Percentiles rank a stretch among this genome's conserved stretches.
Evolutionary conservation across 2,113 vertebrate genomes (phyloP).

Genomic region (Ellobius talpinus): DNA sequence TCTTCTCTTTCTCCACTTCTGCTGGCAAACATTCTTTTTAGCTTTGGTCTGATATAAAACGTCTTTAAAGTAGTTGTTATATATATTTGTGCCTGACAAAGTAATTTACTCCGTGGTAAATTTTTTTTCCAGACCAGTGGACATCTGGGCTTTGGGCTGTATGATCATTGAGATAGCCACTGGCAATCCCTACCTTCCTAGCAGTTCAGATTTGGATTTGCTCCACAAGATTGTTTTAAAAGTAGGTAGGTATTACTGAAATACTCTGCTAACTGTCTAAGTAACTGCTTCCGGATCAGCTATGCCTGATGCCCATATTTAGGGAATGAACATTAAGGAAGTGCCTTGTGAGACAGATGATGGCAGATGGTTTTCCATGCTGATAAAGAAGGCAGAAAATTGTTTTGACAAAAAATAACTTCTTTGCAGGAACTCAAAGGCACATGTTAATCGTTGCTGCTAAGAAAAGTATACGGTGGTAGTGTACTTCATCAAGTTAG

Average conservation of each 20-base stretch:
- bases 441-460: slow-evolving; percentile 48
- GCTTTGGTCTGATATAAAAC: neutral
- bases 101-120: slow-evolving; percentile 46
- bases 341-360: slow-evolving; percentile 36
- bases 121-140: slow-evolving; percentile 83
- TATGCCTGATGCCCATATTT: slow-evolving; percentile 46
- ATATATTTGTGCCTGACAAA: slow-evolving; percentile 52
- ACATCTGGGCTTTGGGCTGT: slow-evolving; percentile 88
- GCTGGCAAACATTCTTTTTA: neutral
- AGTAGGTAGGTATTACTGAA: slow-evolving; percentile 85
- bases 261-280: slow-evolving; percentile 29
- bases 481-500: neutral
- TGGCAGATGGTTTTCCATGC: slow-evolving; percentile 7
- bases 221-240: slow-evolving; percentile 87
- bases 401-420: slow-evolving; percentile 59
- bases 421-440: slow-evolving; percentile 45
- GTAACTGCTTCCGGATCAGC: slow-evolving; percentile 27
- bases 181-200: slow-evolving; percentile 85
- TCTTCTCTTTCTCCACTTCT: neutral
- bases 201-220: slow-evolving; percentile 87
- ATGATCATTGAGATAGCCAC: slow-evolving; percentile 88
- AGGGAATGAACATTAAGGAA: slow-evolving; percentile 3
- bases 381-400: slow-evolving; percentile 56
- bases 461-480: slow-evolving; percentile 61
- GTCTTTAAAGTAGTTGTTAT: slow-evolving; percentile 37